Base-by-base conservation (phyloP, 1,140 invertebrate species). In the Pseudomyrmex gracilis region DNA sequence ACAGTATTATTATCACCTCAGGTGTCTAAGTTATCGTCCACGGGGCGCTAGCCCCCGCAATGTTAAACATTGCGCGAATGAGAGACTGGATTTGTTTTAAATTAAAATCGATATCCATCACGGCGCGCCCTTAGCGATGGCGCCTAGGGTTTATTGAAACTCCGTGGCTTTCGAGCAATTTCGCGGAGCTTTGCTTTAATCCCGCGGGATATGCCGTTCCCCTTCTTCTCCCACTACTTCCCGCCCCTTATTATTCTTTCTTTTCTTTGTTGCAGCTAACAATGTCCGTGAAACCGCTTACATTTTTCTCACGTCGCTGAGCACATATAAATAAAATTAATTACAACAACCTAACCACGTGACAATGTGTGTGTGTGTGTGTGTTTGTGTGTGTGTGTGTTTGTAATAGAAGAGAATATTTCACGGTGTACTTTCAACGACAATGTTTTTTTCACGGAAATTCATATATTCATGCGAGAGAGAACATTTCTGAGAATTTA, bases 181-280 rank as follows among this genome's bases (percentile, higher is more conserved):
- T 91, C 90, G 87, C 86, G 86, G 90, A 89, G 91, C 90, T 92
- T 92, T 91, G 89, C 87, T 91, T 90, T 91, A 91, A 91, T 92
- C 90, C 89, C 87, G 55, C 85, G 74, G 89, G 88, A 91, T 91
- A 82, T 82, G 90, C 84, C 34, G 34, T 85, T 87, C 82, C 55
- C 57, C 85, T 73, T 63, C 34, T 22, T 67, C 13, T 85, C 88
- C 84, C 60, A 49, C 83, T 73, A 73, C 47, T 34, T 67, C 13
- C 17, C 57, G 8, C 12, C 57, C 13, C 34, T 47, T 82, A 53
- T 82, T 76, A 13, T 76, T 84, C 61, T 70, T 45, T 83, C 73
- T 82, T 85, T 83, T 74, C 49, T 22, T 22, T 8, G 15, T 55
- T 64, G 63, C 53, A 55, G 20, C 22, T 17, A 34, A 49, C 66